Conservation (phyloP, 2,888 invertebrate species). For the Acleris cristana region DNA sequence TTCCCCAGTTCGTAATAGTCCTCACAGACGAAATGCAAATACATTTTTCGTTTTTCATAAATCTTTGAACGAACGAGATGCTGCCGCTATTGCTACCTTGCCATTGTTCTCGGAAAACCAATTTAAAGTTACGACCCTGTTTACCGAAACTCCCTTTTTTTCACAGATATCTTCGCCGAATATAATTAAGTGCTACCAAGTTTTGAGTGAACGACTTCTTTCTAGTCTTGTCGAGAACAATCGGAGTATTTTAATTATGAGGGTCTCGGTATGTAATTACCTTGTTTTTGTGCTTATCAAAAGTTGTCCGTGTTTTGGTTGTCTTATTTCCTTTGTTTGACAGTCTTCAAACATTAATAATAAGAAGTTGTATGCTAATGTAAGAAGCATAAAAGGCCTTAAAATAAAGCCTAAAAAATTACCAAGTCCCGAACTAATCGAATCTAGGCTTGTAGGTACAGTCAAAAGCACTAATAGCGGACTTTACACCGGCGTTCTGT, state of each 20-base stretch:
- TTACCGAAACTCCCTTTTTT: conserved; percentile 61
- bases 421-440: too few species aligned
- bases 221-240: conserved; percentile 13
- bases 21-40: conserved; percentile 37
- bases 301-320: not conserved
- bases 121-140: conserved; percentile 66
- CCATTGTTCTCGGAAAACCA: conserved; percentile 53
- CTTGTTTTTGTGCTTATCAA: not conserved
- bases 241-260: conserved; percentile 20
- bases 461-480: too few species aligned
- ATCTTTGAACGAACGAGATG: conserved; percentile 54
- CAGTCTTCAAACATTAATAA: too few species aligned
- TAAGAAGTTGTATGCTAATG: too few species aligned
- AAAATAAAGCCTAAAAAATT: too few species aligned
- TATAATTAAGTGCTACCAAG: conserved; percentile 58
- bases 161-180: conserved; percentile 60
- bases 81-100: conserved; percentile 41
- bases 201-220: conserved; percentile 27
- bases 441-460: too few species aligned
- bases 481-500: too few species aligned
- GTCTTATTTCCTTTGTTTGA: too few species aligned
- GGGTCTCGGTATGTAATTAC: conserved; percentile 8
- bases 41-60: conserved; percentile 42
- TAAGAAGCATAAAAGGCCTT: too few species aligned
- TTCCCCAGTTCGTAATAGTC: conserved; percentile 30